Conservation (phyloP, 2,113 vertebrate genomes). For the Micronycteris hirsuta region DNA sequence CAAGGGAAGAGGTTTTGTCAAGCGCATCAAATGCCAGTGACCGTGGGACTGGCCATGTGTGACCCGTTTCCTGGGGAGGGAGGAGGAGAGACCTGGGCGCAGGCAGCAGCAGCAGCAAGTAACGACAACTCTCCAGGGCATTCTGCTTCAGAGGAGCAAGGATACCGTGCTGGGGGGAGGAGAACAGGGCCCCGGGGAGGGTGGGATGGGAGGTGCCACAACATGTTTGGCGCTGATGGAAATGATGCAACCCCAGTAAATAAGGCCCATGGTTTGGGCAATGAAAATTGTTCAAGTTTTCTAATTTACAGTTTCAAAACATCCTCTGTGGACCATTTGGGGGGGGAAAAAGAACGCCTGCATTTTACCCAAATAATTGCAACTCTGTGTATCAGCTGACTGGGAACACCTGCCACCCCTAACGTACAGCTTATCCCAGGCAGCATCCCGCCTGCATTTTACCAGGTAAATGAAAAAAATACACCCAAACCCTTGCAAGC, state of each 20-base stretch:
- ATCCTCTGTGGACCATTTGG: accelerated
- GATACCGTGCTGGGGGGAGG: accelerated
- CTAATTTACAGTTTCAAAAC: neutral
- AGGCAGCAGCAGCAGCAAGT: neutral
- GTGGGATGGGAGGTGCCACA: neutral
- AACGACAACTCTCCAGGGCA: neutral
- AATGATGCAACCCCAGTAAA: neutral
- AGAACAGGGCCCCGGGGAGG: neutral
- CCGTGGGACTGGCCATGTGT: accelerated
- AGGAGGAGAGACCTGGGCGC: neutral
- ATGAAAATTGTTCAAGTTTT: neutral
- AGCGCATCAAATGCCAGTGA: accelerated
- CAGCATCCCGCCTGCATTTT: neutral
- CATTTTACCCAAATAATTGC: neutral
- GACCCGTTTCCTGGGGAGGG: neutral
- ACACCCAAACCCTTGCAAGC: neutral
- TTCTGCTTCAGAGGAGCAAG: neutral
- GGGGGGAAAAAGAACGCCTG: neutral
- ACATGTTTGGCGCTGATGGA: neutral
- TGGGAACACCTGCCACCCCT: neutral
- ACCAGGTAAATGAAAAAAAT: neutral
- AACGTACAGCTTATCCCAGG: neutral
- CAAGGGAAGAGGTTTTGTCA: neutral
- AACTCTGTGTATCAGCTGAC: neutral
- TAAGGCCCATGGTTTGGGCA: neutral